A percentile compares a stretch with the other conserved stretches of the same genome.
Evolutionary conservation across 2,888 invertebrate genomes (phyloP).

Genomic region (Anaspis maculata): DNA sequence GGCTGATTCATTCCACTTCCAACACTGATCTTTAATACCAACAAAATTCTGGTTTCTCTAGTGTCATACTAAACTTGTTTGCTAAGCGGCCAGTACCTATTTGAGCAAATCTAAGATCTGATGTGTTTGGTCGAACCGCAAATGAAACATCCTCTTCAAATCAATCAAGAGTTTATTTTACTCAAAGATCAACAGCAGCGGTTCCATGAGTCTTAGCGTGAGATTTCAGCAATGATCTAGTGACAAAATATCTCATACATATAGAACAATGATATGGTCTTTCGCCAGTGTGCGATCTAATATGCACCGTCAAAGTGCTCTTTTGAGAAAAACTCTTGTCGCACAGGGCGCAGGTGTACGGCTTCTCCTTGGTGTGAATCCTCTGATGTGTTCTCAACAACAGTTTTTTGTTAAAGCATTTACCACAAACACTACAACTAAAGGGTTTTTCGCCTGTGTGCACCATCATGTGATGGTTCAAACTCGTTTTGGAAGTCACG

Average conservation of each 20-base stretch:
- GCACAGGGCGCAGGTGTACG: neutral
- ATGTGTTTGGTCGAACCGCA: no score
- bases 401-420: conserved; percentile 15
- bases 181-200: no score
- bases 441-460: conserved; percentile 9
- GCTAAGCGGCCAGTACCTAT: no score
- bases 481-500: conserved; percentile 3
- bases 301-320: conserved; percentile 1
- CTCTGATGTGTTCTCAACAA: conserved; percentile 17
- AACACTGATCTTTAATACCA: no score
- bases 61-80: no score
- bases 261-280: conserved; percentile 32
- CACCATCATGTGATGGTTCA: conserved; percentile 9
- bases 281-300: conserved; percentile 45
- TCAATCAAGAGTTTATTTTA: no score
- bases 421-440: conserved; percentile 14
- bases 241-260: conserved; percentile 48
- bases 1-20: no score
- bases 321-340: neutral
- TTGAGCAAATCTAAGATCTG: no score
- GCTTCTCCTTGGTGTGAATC: neutral
- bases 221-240: conserved; percentile 45
- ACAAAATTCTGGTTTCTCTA: no score
- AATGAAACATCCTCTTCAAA: no score
- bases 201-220: conserved; percentile 25